Evolutionary conservation across 2,888 invertebrate genomes (phyloP).

Genomic region (Caenorhabditis sp.): DNA sequence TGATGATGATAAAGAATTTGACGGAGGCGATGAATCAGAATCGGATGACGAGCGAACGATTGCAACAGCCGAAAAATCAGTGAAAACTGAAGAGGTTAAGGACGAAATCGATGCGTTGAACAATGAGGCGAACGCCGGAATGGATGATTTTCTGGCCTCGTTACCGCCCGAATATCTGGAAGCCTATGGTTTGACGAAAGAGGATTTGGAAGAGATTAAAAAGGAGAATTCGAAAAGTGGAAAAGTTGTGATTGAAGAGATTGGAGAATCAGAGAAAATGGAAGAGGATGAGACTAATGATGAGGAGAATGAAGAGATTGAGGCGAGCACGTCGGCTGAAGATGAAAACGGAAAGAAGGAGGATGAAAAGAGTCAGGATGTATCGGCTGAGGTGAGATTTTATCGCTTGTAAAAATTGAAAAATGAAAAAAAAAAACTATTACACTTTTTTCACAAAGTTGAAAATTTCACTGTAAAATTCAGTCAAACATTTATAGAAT

Average conservation of each 20-base stretch:
- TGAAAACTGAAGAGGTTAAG: conserved; percentile 75
- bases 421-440: too few species aligned
- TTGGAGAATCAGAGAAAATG: not conserved
- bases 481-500: too few species aligned
- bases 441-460: too few species aligned
- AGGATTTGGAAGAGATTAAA: conserved; percentile 29
- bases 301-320: not conserved
- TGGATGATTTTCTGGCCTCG: conserved; percentile 82
- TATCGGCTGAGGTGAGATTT: not conserved
- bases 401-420: too few species aligned
- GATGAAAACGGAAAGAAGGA: not conserved
- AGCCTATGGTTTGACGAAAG: conserved; percentile 22
- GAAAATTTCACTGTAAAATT: too few species aligned
- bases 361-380: conserved; percentile 1
- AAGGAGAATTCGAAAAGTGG: conserved; percentile 75
- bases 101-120: conserved; percentile 86
- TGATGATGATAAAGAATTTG: conserved; percentile 27
- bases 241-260: conserved; percentile 3
- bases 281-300: conserved; percentile 9
- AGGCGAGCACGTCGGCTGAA: not conserved
- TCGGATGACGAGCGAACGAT: conserved; percentile 59
- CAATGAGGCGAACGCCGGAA: conserved; percentile 86
- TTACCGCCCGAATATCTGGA: conserved; percentile 60
- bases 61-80: conserved; percentile 46
- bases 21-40: conserved; percentile 34